Conservation (phyloP, 2,888 invertebrate genomes). For the Polymixis flavicincta region DNA sequence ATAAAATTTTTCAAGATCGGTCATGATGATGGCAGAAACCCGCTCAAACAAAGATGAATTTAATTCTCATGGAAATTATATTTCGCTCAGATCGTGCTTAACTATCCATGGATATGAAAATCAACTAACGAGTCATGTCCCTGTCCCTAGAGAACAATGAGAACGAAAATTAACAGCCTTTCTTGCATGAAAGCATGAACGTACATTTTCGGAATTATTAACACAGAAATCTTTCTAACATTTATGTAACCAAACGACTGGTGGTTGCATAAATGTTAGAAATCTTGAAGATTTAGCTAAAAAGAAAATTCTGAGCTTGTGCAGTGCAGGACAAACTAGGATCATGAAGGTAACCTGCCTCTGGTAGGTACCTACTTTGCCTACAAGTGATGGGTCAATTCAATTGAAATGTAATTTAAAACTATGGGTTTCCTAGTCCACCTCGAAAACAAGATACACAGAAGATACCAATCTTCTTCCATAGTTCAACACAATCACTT, state of each 20-base stretch:
- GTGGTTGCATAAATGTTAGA: not conserved
- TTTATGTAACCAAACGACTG: not conserved
- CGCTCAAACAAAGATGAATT: conserved; percentile 23
- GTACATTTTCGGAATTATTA: not conserved
- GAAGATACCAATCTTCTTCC: conserved; percentile 41
- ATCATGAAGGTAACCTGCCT: not conserved
- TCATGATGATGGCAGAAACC: conserved; percentile 26
- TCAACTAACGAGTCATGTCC: conserved; percentile 1
- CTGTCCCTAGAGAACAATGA: conserved; percentile 1
- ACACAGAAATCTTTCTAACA: too few relatives aligned
- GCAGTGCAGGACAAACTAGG: not conserved
- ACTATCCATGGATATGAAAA: conserved; percentile 23
- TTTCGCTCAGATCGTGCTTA: conserved; percentile 7
- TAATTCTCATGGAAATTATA: conserved; percentile 13
- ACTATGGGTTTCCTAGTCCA: conserved; percentile 2
- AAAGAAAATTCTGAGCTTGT: not conserved
- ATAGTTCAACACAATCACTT: conserved; percentile 42
- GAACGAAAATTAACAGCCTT: not conserved
- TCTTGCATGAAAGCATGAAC: not conserved
- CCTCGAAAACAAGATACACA: conserved; percentile 34
- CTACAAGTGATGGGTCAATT: not conserved
- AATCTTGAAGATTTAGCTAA: not conserved
- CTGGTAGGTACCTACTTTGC: not conserved
- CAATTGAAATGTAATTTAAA: conserved; percentile 15
- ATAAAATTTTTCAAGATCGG: conserved; percentile 24